phyloP scores from a whole-genome alignment of 2,113 vertebrate genomes.

The human (Homo sapiens) region DNA sequence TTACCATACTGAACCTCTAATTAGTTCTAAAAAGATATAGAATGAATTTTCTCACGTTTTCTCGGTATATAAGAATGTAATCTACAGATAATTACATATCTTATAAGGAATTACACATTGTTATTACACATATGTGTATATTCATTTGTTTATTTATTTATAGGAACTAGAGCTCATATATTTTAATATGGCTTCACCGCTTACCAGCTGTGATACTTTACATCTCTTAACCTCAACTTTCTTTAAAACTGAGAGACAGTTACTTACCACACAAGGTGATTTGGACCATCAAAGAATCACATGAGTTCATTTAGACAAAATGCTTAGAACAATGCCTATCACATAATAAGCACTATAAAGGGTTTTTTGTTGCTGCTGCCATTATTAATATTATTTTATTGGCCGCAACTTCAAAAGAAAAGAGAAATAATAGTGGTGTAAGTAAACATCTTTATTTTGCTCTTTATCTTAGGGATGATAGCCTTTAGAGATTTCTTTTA shows the following conservation, averaged over 20 bases:
- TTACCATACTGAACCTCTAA: not conserved
- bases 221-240: not conserved
- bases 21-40: not conserved
- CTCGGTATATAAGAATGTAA: not conserved
- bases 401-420: not conserved
- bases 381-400: slow-evolving; percentile 25
- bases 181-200: not conserved
- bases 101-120: not conserved
- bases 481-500: not conserved
- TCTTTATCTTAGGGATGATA: not conserved
- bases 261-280: not conserved
- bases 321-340: not conserved
- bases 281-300: not conserved
- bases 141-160: not conserved
- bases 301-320: not conserved
- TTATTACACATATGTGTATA: not conserved
- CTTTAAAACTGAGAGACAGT: not conserved
- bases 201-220: not conserved
- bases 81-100: not conserved
- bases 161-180: not conserved
- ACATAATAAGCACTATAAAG: not conserved
- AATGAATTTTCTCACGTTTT: not conserved
- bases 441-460: not conserved
- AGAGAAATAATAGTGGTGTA: not conserved
- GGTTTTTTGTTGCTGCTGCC: not conserved